These are phyloP conservation scores for Paradoxurus hermaphroditus DNA, from an alignment of 2,113 vertebrate genomes.

Conservation along the genomic window DNA sequence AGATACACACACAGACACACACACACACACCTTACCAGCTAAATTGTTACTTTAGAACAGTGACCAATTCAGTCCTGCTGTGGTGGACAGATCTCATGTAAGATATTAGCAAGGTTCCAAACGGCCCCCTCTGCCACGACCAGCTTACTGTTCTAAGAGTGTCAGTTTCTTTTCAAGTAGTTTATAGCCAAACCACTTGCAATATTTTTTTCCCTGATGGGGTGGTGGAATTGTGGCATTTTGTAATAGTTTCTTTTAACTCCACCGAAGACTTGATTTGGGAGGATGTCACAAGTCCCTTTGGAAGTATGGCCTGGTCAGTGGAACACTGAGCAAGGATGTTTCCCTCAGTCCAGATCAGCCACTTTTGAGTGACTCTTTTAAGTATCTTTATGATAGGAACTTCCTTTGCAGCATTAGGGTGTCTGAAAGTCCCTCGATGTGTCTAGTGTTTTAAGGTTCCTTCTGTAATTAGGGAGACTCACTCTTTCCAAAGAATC, in stretches of 20 bases:
- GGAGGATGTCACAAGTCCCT: background rate
- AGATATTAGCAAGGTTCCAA: background rate
- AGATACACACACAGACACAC: no score
- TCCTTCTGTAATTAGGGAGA: background rate
- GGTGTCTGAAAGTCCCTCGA: background rate
- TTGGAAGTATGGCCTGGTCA: background rate
- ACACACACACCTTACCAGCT: background rate
- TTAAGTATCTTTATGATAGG: background rate
- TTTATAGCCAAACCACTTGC: background rate
- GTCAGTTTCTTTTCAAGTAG: background rate
- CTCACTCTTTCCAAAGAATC: background rate
- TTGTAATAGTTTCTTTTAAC: background rate
- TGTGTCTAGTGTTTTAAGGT: background rate
- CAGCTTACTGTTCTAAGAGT: background rate
- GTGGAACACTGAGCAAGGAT: background rate
- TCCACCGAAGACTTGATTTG: background rate
- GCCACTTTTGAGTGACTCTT: background rate
- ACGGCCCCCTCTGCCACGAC: background rate
- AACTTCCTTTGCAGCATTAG: background rate
- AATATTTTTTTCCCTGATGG: background rate
- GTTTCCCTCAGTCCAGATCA: background rate
- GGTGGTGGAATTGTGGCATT: background rate
- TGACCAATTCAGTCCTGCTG: background rate
- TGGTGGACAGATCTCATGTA: background rate
- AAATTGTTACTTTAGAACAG: background rate